Base-by-base conservation (phyloP, 2,888 invertebrate genomes). In the Leucophenga maculata region DNA sequence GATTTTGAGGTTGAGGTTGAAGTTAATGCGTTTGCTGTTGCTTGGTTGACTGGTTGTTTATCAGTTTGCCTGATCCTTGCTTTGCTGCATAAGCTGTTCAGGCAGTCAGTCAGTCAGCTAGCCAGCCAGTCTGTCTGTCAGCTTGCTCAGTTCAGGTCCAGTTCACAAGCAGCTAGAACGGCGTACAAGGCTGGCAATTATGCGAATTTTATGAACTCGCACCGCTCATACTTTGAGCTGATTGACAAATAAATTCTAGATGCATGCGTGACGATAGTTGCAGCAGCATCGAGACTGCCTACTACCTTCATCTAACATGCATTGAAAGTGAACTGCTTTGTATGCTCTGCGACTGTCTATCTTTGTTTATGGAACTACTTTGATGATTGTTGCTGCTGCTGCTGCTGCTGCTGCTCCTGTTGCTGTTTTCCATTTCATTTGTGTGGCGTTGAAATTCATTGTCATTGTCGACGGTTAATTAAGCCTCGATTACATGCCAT, bases 241-340 rank as follows among this genome's bases (percentile, higher is more conserved):
- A 81, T 81, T 81, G 80, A 81, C 80, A 81, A 73, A 81, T 81
- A 81, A 81, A 81, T 81, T 83, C 75, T 74, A 75, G 82, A 79
- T 80, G 79, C 79, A 80, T 80, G 81, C 79, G 73, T 82, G 75
- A 78, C 76, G 80, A 82, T 83, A 75, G 73, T 72, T 54, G 31
- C 16, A 46, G 31, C 16, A 46, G 46, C 64, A 14, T 59, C n/a
- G 59, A 59, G 44, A 20, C 9, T 14, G 67, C 55, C 57, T 52
- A 13, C 52, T 39, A 20, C 59, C 31, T 31, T 52, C 65, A 70
- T 75, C 75, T 80, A 80, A 83, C 84, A 82, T 82, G 82, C 72
- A 72, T 78, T 72, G 75, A 80, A 83, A 80, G 79, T 83, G 83
- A 76, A 72, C 68, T 52, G 39, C 69, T 69, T 55, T 50, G 54